Base-by-base conservation (phyloP, 2,113 vertebrate species). In the Polypterus senegalus region DNA sequence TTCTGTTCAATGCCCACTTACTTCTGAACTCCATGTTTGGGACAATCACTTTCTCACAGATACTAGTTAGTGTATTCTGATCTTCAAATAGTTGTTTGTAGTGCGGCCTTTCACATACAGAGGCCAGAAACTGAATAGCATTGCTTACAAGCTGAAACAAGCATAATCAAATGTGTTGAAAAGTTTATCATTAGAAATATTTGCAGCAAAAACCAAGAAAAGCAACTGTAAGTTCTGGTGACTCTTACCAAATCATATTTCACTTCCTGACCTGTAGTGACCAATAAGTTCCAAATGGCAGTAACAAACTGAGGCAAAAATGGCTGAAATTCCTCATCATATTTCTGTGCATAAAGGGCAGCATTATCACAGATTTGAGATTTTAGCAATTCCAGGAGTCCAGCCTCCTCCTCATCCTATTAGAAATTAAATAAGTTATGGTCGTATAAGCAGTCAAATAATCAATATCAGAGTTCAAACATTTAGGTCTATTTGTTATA, bases 1-100 rank as follows among this genome's bases (percentile, higher is more conserved):
- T 43, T 43, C 49, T 46, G 53, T 46, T 6, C 44, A 46, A 48
- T 46, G 5, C 27, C 9, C 10, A 72, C 83, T 83, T 86, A 99
- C 96, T 93, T 92, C 96, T 91, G 73, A 98, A 99, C 81, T 99
- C 95, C 96, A 98, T 98, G 82, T 98, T 99, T 68, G 96, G 96
- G 59, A 98, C 92, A 77, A 99, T 93, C 74, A 99, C 96, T 74
- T 99, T 99, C 78, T 99, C 96, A 76, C 96, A 99, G 73, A 99
- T 99, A 80, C 94, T 97, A 45, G 96, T 99, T 73, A 99, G 71
- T 0, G 88, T 97, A 71, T 86, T 97, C 79, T 97, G 95, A 80
- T 98, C 95, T 73, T 99, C 95, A 86, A 99, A 99, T 5, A 99
- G 85, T 74, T 95, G 87, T 70, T 97, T 98, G 76, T 99, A 99